phyloP scores from a whole-genome alignment of 2,888 invertebrate genomes.

The Ophion costatus region DNA sequence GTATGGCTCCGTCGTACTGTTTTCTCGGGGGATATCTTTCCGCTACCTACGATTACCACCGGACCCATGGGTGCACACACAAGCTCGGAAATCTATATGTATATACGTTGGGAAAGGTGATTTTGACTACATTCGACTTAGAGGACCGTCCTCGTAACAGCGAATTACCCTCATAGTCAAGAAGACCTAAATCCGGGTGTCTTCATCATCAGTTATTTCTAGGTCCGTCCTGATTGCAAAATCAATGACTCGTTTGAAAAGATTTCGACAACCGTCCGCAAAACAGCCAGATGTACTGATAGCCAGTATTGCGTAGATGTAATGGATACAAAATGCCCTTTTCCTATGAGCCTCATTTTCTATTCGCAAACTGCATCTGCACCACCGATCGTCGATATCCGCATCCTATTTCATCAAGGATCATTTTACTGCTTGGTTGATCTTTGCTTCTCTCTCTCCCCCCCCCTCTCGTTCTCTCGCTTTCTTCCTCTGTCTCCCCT shows the following conservation, averaged over 20 bases:
- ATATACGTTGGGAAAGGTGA: neutral
- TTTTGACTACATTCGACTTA: neutral
- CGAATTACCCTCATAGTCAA: no score
- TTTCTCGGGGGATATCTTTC: slow-evolving; percentile 47
- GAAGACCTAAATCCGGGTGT: no score
- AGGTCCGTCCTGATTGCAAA: no score
- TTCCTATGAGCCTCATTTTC: slow-evolving; percentile 17
- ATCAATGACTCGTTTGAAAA: no score
- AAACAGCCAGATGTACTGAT: no score
- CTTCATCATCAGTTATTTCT: no score
- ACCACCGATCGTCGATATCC: slow-evolving; percentile 57
- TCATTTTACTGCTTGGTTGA: slow-evolving; percentile 16
- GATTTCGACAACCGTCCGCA: no score
- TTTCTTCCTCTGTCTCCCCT: no score
- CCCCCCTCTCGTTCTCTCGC: neutral
- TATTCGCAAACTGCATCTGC: slow-evolving; percentile 47
- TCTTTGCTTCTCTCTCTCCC: slow-evolving; percentile 16
- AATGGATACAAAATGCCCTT: no score
- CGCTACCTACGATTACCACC: slow-evolving; percentile 54
- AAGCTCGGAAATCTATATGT: no score
- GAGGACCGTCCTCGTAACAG: no score
- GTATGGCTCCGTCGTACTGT: slow-evolving; percentile 33
- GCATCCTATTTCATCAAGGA: slow-evolving; percentile 57
- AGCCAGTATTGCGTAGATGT: no score
- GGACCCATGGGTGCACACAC: slow-evolving; percentile 9